Percentiles rank a stretch among this genome's conserved stretches.
phyloP scores from a whole-genome alignment of 2,888 invertebrate species.

The Mimumesa dahlbomi region DNA sequence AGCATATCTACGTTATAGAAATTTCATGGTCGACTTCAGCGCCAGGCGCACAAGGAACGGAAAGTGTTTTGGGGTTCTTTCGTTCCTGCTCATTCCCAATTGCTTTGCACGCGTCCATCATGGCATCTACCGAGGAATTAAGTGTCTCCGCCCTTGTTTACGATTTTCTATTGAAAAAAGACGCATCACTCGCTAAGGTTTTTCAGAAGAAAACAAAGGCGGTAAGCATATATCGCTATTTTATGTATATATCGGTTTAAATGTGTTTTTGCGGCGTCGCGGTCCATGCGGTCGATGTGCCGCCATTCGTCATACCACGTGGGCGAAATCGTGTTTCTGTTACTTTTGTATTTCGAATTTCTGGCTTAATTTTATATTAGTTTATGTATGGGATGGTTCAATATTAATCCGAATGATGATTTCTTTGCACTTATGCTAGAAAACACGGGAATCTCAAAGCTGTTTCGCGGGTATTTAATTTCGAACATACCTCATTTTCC shows the following conservation, averaged over 20 bases:
- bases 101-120: slow-evolving; percentile 73
- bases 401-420: too few relatives aligned
- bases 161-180: slow-evolving; percentile 85
- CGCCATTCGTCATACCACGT: slow-evolving; percentile 67
- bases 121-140: slow-evolving; percentile 81
- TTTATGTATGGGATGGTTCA: not conserved
- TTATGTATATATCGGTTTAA: slow-evolving; percentile 10
- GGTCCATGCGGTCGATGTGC: slow-evolving; percentile 60
- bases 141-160: slow-evolving; percentile 83
- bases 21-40: slow-evolving; percentile 26
- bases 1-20: not conserved
- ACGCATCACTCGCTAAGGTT: slow-evolving; percentile 85
- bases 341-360: slow-evolving; percentile 9
- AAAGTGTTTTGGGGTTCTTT: slow-evolving; percentile 20
- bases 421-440: too few relatives aligned
- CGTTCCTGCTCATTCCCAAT: slow-evolving; percentile 42
- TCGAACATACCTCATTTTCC: not conserved
- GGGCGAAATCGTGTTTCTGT: slow-evolving; percentile 35
- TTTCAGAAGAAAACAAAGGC: slow-evolving; percentile 88
- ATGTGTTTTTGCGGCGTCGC: slow-evolving; percentile 7
- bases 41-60: slow-evolving; percentile 17
- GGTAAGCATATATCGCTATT: slow-evolving; percentile 82
- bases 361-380: not conserved
- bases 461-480: not conserved
- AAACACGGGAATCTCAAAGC: too few relatives aligned